These are phyloP conservation scores for Uria aalge DNA, from an alignment of 2,113 vertebrate species.

Conservation along the genomic window DNA sequence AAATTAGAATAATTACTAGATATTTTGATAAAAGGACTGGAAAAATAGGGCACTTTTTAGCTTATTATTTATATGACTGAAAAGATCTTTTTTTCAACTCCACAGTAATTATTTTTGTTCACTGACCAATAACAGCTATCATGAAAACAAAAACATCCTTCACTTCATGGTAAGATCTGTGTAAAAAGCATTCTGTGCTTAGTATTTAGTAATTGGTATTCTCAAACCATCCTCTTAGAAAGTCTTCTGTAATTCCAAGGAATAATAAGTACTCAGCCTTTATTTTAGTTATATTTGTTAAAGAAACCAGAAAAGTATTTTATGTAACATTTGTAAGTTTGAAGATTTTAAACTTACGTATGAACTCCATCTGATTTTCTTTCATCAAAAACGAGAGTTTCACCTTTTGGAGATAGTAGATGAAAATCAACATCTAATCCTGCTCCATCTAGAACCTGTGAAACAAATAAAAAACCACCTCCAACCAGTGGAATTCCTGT, in stretches of 20 bases:
- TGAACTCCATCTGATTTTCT: constrained; percentile 95
- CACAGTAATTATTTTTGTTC: neutral
- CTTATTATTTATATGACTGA: neutral
- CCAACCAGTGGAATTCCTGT: neutral
- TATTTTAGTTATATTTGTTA: neutral
- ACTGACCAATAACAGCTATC: neutral
- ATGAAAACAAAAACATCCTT: neutral
- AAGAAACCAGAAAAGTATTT: neutral
- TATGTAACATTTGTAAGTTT: neutral
- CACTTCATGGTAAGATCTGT: neutral
- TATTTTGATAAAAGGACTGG: neutral
- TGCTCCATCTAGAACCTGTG: constrained; percentile 92
- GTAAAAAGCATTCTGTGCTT: neutral
- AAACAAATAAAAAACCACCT: neutral
- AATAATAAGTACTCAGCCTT: neutral
- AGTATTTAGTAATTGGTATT: neutral
- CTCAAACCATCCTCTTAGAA: neutral
- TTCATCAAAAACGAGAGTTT: constrained; percentile 85
- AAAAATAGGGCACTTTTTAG: neutral
- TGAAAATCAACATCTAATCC: constrained; percentile 93
- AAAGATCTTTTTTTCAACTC: neutral
- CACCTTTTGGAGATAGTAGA: constrained; percentile 85
- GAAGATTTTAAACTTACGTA: constrained; percentile 82
- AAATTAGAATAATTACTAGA: neutral
- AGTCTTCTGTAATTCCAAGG: neutral